Evolutionary conservation across 2,797 vertebrate species (phyloP), one percentile per base, ranked within the genome.

Genomic region (Limnodromus scolopaceus): DNA sequence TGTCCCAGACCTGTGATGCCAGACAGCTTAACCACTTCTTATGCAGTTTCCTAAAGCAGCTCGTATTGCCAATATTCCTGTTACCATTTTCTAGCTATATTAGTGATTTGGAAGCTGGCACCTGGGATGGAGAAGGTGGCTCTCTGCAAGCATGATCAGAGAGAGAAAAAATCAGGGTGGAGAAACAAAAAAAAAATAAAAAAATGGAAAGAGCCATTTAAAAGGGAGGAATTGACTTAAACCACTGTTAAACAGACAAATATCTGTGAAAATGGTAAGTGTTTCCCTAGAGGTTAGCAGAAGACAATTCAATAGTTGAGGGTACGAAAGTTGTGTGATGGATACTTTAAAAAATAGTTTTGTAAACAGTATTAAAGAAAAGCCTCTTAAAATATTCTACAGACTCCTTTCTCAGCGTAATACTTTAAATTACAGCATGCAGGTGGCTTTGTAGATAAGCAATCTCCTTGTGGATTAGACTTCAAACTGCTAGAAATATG

Each of bases 391-490:
- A 96, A 54, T 94, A 83, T 83, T 87, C 41, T 82, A 51, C 27
- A 60, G 53, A 27, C 13, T 83, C 48, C 78, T 90, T 95, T 93
- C 65, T 86, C 38, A 81, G 55, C 13, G 10, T 72, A 95, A 64
- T 91, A 66, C 68, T 93, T 93, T 57, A 95, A 96, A 96, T 96
- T 94, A 41, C 74, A 92, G 39, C 71, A 84, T 91, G 93, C 93
- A 97, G 89, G 95, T 97, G 94, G 48, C 91, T 97, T 95, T 97
- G 74, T 84, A 97, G 96, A 96, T 97, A 96, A 97, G 89, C 84
- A 95, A 84, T 97, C 96, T 97, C 74, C 74, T 55, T 15, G 14
- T 90, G 81, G 88, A 92, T 95, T 96, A 86, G 64, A 41, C 88
- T 95, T 97, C 76, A 94, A 27, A 89, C 85, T 94, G 87, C 92